phyloP scores from a whole-genome alignment of 2,888 invertebrate genomes.

The Sphaeridia pumilis region DNA sequence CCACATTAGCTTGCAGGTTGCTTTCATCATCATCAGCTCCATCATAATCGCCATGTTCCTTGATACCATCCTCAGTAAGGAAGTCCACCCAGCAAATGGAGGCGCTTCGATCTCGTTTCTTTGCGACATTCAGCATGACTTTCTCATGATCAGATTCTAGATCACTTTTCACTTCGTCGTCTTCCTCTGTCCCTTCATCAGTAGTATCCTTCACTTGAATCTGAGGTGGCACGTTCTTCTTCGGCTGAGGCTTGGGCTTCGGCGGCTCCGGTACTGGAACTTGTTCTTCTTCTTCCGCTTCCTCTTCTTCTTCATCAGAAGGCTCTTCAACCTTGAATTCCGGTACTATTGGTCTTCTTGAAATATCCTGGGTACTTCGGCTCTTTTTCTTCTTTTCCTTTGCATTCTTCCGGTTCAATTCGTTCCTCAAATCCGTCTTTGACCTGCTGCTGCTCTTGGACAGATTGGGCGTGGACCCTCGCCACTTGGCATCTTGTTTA shows the following conservation, averaged over 20 bases:
- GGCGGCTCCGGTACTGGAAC: neutral
- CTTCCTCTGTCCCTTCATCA: neutral
- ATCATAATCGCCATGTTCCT: conserved; percentile 11
- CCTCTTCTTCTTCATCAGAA: neutral
- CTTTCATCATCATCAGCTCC: conserved; percentile 5
- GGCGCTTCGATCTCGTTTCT: conserved; percentile 16
- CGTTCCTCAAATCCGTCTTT: no score
- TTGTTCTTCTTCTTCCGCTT: neutral
- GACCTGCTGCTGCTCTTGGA: no score
- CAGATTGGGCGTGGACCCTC: no score
- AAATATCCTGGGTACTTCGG: neutral
- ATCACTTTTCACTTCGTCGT: neutral
- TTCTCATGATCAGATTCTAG: neutral
- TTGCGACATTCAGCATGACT: neutral
- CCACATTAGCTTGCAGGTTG: neutral
- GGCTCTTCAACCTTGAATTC: neutral
- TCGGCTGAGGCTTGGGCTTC: neutral
- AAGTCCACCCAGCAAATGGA: conserved; percentile 26
- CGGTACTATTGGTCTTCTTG: neutral
- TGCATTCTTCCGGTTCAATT: neutral
- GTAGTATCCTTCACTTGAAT: neutral
- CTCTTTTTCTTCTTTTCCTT: neutral
- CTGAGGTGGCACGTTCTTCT: neutral
- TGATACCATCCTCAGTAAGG: conserved; percentile 20
- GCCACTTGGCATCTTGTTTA: no score